Base-by-base conservation (phyloP, 1,140 invertebrate genomes). In the Papilio helenus region DNA sequence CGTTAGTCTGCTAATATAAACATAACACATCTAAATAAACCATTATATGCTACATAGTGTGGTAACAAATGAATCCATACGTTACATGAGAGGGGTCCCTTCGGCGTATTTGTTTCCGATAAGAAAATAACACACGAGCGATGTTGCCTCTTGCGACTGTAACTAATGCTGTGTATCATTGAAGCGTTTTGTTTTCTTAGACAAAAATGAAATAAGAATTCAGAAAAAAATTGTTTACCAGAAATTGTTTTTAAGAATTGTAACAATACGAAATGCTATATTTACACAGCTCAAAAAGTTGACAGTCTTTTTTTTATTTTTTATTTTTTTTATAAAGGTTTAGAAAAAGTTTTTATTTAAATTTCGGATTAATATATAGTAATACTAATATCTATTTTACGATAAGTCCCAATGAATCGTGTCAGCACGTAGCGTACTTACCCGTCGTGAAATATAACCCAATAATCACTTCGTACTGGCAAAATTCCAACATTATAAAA, bases 401-500 rank as follows among this genome's bases (percentile, higher is more conserved):
- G 61, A 68, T 68, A 68, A 34, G 14, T 26, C 26, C 3, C 61
- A 29, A 68, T 68, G 61, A 68, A 68, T 29, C 61, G 26, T 34
- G 26, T 68, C 61, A 29, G 61, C 61, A 68, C 23, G 61, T 26
- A 65, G 58, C 14, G 61, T 68, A 68, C 61, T 68, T 68, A 68
- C 61, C 12, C 61, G 23, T 68, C 61, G 61, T 68, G 61, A 68
- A 34, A 68, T 68, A 68, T 68, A 68, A 68, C 23, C 26, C 61
- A 68, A 68, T 68, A 26, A 68, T 68, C 61, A 68, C 61, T 68
- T 68, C 61, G 18, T 29, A 26, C 61, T 65, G 61, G 61, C 61
- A 29, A 65, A 34, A 26, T 4, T 65, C 61, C 61, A 65, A 65
- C 61, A 34, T 65, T 65, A 65, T 29, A 29, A 65, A 65, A 65